phyloP scores from a whole-genome alignment of 2,888 invertebrate species.

The Frankliniella fusca region DNA sequence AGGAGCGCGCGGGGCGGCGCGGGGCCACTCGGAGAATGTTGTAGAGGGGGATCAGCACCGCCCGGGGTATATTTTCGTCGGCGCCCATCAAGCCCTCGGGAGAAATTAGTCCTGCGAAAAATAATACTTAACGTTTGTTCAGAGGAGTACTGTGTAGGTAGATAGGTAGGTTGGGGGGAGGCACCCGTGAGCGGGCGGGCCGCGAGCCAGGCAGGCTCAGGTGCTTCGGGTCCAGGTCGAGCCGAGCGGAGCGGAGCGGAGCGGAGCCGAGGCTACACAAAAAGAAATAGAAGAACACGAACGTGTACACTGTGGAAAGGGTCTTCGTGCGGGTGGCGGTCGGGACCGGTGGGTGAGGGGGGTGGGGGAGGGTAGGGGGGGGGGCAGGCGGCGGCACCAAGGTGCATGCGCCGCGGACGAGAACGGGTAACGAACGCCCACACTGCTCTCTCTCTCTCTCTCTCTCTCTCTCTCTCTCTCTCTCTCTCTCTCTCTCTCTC shows the following conservation, averaged over 20 bases:
- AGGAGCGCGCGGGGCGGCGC: too few species aligned
- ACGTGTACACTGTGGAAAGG: neutral
- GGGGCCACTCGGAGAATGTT: too few species aligned
- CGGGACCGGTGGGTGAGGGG: neutral
- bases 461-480: too few species aligned
- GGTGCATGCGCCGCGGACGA: neutral
- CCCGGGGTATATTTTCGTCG: too few species aligned
- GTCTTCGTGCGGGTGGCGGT: neutral
- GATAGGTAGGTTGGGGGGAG: too few species aligned
- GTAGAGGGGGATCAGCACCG: too few species aligned
- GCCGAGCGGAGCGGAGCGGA: neutral
- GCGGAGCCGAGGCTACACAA: neutral
- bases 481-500: too few species aligned
- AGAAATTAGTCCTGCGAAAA: too few species aligned
- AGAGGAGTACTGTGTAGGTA: too few species aligned
- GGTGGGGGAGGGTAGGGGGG: neutral
- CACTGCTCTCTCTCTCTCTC: neutral
- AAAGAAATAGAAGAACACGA: constrained; percentile 7
- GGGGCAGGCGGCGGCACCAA: neutral
- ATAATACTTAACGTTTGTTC: too few species aligned
- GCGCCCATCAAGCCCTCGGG: too few species aligned
- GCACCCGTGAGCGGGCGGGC: too few species aligned
- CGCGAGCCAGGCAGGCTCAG: neutral
- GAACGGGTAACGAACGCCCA: constrained; percentile 10
- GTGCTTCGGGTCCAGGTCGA: neutral